Evolutionary conservation across 2,888 invertebrate genomes (phyloP).

Genomic region (Dasypolia templi): DNA sequence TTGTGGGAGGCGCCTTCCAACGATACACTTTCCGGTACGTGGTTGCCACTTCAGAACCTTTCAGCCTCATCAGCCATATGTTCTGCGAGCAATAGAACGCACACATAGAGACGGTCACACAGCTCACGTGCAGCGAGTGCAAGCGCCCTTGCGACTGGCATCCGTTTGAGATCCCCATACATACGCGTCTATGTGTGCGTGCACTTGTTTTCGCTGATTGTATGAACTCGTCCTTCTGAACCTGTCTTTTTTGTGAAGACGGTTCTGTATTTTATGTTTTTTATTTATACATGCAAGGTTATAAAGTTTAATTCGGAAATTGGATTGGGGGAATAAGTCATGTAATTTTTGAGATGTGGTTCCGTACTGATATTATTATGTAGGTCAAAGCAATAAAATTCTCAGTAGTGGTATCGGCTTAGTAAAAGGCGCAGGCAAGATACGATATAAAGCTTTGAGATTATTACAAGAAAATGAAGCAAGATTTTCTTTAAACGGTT

Average conservation of each 20-base stretch:
- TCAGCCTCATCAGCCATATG: neutral
- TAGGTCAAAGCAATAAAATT: slow-evolving; percentile 52
- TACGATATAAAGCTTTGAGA: slow-evolving; percentile 51
- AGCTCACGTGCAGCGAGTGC: neutral
- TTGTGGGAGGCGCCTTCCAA: neutral
- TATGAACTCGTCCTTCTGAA: neutral
- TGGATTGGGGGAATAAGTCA: slow-evolving; percentile 50
- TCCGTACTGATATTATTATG: slow-evolving; percentile 43
- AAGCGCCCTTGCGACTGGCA: too few relatives aligned
- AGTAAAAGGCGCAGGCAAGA: slow-evolving; percentile 44
- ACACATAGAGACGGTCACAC: neutral
- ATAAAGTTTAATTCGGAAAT: slow-evolving; percentile 66
- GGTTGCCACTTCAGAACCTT: neutral
- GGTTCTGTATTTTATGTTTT: slow-evolving; percentile 56
- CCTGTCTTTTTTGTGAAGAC: neutral
- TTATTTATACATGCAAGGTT: slow-evolving; percentile 63
- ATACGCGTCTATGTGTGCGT: neutral
- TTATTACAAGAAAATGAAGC: slow-evolving; percentile 46
- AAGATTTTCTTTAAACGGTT: slow-evolving; percentile 34
- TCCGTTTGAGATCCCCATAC: neutral
- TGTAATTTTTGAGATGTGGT: slow-evolving; percentile 51
- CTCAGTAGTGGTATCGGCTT: slow-evolving; percentile 40
- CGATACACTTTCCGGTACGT: neutral
- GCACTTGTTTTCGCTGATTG: neutral
- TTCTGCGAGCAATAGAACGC: neutral